Conservation (phyloP, 2,113 vertebrate species). For the Datnioides undecimradiatus region DNA sequence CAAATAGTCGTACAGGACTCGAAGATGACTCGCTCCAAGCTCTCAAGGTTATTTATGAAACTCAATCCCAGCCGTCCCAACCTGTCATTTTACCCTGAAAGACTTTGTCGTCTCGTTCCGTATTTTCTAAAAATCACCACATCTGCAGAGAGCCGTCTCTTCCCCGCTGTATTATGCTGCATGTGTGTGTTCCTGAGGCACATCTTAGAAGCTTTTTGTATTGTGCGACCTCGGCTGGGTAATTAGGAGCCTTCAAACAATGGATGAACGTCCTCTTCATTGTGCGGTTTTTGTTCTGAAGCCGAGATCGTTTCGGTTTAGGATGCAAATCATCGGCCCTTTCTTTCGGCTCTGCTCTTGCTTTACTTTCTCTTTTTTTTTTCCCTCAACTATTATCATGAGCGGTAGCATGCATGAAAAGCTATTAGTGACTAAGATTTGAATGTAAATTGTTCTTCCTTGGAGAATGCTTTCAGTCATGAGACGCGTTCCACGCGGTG, state of each 20-base stretch:
- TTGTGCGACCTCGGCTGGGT: background rate
- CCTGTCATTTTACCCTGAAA: background rate
- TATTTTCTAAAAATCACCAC: background rate
- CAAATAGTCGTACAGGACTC: background rate
- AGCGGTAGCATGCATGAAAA: background rate
- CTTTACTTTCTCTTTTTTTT: too few relatives aligned
- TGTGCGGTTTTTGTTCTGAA: background rate
- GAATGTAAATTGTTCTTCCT: background rate
- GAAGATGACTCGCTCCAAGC: slow-evolving; percentile 12
- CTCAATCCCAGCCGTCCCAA: background rate
- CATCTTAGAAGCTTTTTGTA: background rate
- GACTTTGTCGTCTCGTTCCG: background rate
- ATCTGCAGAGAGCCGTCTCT: background rate
- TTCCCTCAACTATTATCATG: background rate
- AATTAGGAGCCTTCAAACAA: background rate
- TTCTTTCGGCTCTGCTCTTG: too few relatives aligned
- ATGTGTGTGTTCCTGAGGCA: too few relatives aligned
- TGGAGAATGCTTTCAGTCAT: background rate
- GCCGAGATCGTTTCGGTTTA: background rate
- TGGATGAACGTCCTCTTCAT: background rate
- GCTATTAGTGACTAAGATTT: background rate
- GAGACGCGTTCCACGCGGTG: background rate
- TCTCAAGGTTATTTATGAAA: slow-evolving; percentile 25
- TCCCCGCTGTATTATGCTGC: background rate
- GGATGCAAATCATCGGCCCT: background rate